Evolutionary conservation across 2,113 vertebrate species (phyloP).

Genomic region (Octodon degus): DNA sequence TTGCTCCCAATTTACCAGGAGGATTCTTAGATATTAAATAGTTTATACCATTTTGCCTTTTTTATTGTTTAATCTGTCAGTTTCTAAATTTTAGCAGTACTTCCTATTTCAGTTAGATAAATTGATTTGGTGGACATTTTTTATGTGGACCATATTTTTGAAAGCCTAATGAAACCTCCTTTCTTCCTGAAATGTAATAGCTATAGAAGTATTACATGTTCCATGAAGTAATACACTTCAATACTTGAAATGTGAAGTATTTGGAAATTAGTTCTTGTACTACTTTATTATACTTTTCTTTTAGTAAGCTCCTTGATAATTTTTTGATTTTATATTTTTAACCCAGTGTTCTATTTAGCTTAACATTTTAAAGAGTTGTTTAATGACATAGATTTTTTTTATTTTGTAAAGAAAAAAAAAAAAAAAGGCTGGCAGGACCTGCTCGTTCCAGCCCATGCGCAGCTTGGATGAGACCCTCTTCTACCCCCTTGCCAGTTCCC

Average conservation of each 20-base stretch:
- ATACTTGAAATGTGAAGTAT: neutral
- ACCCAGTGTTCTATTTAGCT: neutral
- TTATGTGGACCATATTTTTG: neutral
- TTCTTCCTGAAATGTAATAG: neutral
- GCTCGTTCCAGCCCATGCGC: too few species aligned
- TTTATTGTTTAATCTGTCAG: neutral
- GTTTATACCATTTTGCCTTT: neutral
- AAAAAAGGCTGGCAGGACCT: too few species aligned
- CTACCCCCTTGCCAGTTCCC: too few species aligned
- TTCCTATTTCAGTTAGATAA: constrained; percentile 3
- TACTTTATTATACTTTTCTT: neutral
- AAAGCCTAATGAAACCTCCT: neutral
- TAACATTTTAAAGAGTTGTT: neutral
- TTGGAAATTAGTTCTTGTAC: neutral
- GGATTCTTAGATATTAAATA: neutral
- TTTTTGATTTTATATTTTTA: neutral
- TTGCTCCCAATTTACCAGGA: neutral
- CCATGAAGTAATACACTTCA: neutral
- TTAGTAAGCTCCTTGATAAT: neutral
- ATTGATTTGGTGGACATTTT: neutral
- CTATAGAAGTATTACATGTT: neutral
- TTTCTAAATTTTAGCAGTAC: neutral
- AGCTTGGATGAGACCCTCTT: too few species aligned
- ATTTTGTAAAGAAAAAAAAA: neutral
- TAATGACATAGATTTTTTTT: neutral